Evolutionary conservation across 2,888 invertebrate species (phyloP).

Genomic region (Anoncus sp.): DNA sequence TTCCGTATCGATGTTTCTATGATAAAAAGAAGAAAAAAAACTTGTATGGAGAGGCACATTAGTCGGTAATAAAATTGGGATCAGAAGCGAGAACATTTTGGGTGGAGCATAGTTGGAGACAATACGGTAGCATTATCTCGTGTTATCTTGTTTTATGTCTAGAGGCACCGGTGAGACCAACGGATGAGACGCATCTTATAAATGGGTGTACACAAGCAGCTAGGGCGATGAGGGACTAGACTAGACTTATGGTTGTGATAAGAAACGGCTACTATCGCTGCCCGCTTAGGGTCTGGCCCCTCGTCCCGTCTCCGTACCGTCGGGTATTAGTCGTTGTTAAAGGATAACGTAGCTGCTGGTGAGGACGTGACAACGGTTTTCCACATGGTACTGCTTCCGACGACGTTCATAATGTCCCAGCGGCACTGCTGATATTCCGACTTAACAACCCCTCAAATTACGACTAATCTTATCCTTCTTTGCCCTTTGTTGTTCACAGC

Average conservation of each 20-base stretch:
- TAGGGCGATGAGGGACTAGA: conserved; percentile 25
- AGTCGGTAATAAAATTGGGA: not conserved
- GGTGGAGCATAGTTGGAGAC: conserved; percentile 13
- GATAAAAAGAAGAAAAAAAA: not conserved
- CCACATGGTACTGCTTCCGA: conserved; percentile 20
- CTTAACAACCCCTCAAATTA: conserved; percentile 54
- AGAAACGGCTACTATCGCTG: conserved; percentile 38
- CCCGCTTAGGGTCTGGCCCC: conserved; percentile 32
- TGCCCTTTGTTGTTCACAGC: conserved; percentile 21
- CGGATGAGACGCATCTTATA: conserved; percentile 24
- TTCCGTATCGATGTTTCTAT: not conserved
- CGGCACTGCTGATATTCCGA: conserved; percentile 8
- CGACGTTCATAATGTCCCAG: conserved; percentile 21
- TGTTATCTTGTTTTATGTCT: conserved; percentile 48
- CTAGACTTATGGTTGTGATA: conserved; percentile 60
- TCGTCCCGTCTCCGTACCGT: conserved; percentile 7
- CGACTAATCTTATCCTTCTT: conserved; percentile 39
- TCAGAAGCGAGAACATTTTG: not conserved
- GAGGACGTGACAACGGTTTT: conserved; percentile 41
- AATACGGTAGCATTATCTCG: conserved; percentile 26
- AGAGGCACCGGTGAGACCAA: conserved; percentile 18
- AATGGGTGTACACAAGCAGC: conserved; percentile 27
- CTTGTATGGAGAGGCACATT: not conserved
- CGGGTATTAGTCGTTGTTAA: conserved; percentile 40
- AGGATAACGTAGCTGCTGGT: conserved; percentile 27